A percentile compares a stretch with the other conserved stretches of the same genome.
These are phyloP conservation scores for Melinaea menophilus DNA, from an alignment of 2,888 invertebrate genomes.

Conservation along the genomic window DNA sequence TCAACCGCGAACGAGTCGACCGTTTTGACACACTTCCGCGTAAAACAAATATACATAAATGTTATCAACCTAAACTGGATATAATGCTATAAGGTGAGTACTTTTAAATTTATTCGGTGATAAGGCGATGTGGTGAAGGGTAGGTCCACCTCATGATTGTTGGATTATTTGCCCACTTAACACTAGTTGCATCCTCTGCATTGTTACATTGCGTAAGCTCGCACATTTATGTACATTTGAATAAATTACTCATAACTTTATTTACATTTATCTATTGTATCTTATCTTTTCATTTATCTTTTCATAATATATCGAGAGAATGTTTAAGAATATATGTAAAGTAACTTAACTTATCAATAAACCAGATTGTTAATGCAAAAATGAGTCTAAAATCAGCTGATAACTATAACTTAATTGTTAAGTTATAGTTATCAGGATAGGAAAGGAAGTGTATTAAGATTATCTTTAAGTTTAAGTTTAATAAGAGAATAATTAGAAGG, in stretches of 20 bases:
- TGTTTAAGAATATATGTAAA: neutral
- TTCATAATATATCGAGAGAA: constrained; percentile 1
- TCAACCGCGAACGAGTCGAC: constrained; percentile 66
- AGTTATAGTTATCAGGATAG: no score
- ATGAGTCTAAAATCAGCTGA: no score
- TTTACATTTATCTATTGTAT: constrained; percentile 12
- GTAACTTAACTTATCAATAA: no score
- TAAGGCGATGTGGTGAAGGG: constrained; percentile 64
- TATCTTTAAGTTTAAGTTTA: no score
- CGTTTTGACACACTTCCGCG: constrained; percentile 65
- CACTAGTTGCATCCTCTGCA: constrained; percentile 34
- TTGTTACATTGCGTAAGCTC: constrained; percentile 33
- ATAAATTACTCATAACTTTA: constrained; percentile 30
- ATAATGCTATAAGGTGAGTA: constrained; percentile 54
- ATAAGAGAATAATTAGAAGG: no score
- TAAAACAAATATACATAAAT: constrained; percentile 60
- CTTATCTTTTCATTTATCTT: neutral
- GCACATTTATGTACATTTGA: constrained; percentile 27
- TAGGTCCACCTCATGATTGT: constrained; percentile 37
- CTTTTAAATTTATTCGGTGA: constrained; percentile 63
- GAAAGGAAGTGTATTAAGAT: no score
- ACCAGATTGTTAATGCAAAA: no score
- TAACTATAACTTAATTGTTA: no score
- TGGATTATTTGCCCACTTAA: constrained; percentile 37
- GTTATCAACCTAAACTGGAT: constrained; percentile 21